Base-by-base conservation (phyloP, 2,797 vertebrate genomes). In the Apogon hyalosoma region DNA sequence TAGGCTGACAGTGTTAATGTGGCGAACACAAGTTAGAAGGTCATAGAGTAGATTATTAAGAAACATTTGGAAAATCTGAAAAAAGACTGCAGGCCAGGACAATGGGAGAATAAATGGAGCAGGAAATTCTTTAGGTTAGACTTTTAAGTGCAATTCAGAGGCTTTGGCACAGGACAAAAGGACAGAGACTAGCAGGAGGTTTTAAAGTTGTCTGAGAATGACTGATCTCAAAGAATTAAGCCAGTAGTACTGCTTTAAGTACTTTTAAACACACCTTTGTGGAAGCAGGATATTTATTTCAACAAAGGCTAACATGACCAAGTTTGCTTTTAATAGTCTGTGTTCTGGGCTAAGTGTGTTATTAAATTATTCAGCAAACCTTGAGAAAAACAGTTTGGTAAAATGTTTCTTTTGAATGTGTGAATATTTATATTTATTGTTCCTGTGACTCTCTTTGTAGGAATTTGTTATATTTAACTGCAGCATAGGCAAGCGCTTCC, bases 231-330 rank as follows among this genome's bases (percentile, higher is more conserved):
- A 50, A 69, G 33, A 84, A 79, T 64, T 70, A 89, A 75, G 93
- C 96, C 95, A 95, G 95, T 95, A 95, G 95, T 96, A 90, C 95
- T 96, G 95, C 95, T 96, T 92, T 78, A 86, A 74, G 80, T 73
- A 83, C 33, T 36, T 28, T 36, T 36, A 36, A 36, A 36, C 33
- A 36, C 33, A 8, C 33, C 1, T 36, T 36, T 36, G 1, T 36
- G 7, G 1, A 10, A 36, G 33, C 9, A 8, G 1, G 10, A 36
- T 36, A 36, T 36, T 9, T 1, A 36, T 36, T 36, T 36, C 1
- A 8, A 36, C 33, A 36, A 36, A 36, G 33, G 33, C 33, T 36
- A 36, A 36, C 9, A 36, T 36, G 33, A 8, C 33, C 33, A 36
- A 9, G 33, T 36, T 36, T 36, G 33, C 33, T 36, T 36, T 36